Evolutionary conservation across 2,113 vertebrate genomes (phyloP).

Genomic region (Dolichallabes microphthalmus): DNA sequence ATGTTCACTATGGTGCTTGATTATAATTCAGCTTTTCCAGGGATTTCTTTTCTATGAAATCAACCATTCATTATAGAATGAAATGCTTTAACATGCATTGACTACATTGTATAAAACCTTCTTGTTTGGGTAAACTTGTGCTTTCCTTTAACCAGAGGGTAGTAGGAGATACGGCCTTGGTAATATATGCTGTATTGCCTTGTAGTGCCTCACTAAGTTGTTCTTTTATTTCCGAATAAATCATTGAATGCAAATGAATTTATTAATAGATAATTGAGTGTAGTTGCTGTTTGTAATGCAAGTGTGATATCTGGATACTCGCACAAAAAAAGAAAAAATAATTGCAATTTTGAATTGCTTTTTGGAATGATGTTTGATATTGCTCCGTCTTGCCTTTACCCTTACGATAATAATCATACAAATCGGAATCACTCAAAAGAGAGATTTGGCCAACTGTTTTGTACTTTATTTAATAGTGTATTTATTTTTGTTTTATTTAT

Average conservation of each 20-base stretch:
- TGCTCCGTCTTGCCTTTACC: not conserved
- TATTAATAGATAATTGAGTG: slow-evolving; percentile 30
- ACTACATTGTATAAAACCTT: slow-evolving; percentile 18
- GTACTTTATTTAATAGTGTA: slow-evolving; percentile 79
- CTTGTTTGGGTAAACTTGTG: slow-evolving; percentile 17
- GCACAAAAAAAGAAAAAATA: not conserved
- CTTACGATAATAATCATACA: slow-evolving; percentile 11
- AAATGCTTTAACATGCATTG: slow-evolving; percentile 24
- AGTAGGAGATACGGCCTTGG: not conserved
- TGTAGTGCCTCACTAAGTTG: slow-evolving; percentile 34
- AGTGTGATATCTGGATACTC: slow-evolving; percentile 39
- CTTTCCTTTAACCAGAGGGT: not conserved
- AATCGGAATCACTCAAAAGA: slow-evolving; percentile 23
- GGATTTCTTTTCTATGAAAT: slow-evolving; percentile 30
- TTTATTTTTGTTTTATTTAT: slow-evolving; percentile 82
- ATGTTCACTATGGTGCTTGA: slow-evolving; percentile 20
- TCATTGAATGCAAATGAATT: slow-evolving; percentile 20
- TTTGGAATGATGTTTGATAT: not conserved
- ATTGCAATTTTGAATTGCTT: slow-evolving; percentile 9
- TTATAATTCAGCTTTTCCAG: slow-evolving; percentile 31
- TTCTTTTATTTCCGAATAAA: slow-evolving; percentile 21
- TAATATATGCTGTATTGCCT: not conserved
- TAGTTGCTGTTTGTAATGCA: slow-evolving; percentile 35
- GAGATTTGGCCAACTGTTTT: slow-evolving; percentile 65
- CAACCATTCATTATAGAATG: slow-evolving; percentile 21